Evolutionary conservation across 1,140 invertebrate genomes (phyloP).

Genomic region (Portunus trituberculatus): DNA sequence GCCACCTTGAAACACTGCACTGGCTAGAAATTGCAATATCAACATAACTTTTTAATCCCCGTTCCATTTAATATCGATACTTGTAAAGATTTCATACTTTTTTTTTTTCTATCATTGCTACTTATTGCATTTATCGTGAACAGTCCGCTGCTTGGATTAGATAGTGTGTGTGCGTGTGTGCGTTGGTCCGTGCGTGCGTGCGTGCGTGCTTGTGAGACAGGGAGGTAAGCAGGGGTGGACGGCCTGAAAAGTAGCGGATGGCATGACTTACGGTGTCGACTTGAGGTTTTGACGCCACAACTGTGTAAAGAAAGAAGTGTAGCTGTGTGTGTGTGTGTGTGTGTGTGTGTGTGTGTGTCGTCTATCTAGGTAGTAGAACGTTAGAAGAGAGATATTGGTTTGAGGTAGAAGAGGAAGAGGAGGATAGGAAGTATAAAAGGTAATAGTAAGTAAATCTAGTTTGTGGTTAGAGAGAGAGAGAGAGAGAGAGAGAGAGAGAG

Average conservation of each 20-base stretch:
- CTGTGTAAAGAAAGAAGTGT: background rate
- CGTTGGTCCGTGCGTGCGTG: no score
- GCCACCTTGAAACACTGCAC: no score
- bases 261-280: background rate
- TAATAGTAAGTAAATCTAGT: background rate
- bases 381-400: no score
- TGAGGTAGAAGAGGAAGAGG: background rate
- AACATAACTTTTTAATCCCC: no score
- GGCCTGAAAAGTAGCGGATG: background rate
- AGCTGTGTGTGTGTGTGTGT: no score
- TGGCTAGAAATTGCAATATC: no score
- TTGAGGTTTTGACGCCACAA: background rate
- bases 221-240: background rate
- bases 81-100: no score
- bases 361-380: no score
- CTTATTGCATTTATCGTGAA: background rate
- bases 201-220: background rate
- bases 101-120: no score
- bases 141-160: background rate
- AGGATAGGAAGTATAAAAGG: background rate
- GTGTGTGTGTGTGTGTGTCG: background rate
- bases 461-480: background rate
- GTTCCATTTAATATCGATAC: no score
- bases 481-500: background rate
- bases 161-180: background rate